A percentile compares a stretch with the other conserved stretches of the same genome.
phyloP scores from a whole-genome alignment of 2,113 vertebrate species.

The chimpanzee (Pan troglodytes) region DNA sequence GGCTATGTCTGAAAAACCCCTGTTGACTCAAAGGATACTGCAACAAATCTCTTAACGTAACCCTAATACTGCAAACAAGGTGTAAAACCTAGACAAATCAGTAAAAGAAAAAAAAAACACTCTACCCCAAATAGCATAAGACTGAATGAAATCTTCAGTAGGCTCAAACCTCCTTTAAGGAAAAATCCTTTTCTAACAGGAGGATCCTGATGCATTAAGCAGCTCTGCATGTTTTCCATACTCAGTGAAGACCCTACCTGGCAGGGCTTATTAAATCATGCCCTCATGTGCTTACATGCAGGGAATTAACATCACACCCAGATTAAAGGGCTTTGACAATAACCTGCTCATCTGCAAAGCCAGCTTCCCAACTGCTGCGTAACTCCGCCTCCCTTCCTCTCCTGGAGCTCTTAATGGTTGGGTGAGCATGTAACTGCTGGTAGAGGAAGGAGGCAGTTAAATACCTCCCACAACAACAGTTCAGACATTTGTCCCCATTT shows the following conservation, averaged over 20 bases:
- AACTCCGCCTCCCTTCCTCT: neutral
- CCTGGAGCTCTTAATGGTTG: constrained; percentile 43
- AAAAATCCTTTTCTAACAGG: constrained; percentile 65
- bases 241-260: constrained; percentile 67
- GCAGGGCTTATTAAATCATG: constrained; percentile 72
- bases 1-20: constrained; percentile 49
- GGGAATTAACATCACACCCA: constrained; percentile 80
- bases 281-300: constrained; percentile 76
- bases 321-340: constrained; percentile 80
- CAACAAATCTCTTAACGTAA: constrained; percentile 71
- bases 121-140: constrained; percentile 35
- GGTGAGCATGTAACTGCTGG: constrained; percentile 51
- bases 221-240: constrained; percentile 70
- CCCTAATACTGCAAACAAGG: constrained; percentile 47
- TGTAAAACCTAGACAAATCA: constrained; percentile 41
- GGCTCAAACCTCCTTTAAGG: constrained; percentile 55
- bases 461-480: neutral
- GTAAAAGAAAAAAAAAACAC: neutral
- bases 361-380: constrained; percentile 61
- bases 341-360: constrained; percentile 76
- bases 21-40: constrained; percentile 38
- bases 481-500: constrained; percentile 15
- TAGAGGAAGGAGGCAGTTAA: neutral
- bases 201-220: constrained; percentile 71
- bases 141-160: constrained; percentile 53